phyloP scores from a whole-genome alignment of 2,797 vertebrate genomes.

The Mormyrus hasselquistii region DNA sequence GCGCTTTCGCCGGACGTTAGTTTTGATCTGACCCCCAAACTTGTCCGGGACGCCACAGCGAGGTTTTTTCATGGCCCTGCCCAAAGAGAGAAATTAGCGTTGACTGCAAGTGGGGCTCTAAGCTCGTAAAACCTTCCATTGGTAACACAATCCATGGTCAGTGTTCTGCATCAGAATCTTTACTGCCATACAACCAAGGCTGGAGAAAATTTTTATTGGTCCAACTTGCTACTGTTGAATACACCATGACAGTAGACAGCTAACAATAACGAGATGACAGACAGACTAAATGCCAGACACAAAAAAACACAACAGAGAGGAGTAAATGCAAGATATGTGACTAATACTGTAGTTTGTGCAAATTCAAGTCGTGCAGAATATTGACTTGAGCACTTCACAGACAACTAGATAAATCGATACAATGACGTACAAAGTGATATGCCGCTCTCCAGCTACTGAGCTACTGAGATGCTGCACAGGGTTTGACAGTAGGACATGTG shows the following conservation, averaged over 20 bases:
- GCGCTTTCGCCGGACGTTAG: conserved; percentile 80
- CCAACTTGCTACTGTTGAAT: background rate
- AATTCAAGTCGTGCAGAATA: background rate
- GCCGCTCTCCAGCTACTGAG: background rate
- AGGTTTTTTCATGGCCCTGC: conserved; percentile 84
- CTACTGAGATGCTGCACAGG: background rate
- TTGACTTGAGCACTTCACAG: background rate
- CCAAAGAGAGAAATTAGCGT: background rate
- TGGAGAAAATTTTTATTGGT: background rate
- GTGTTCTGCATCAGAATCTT: background rate
- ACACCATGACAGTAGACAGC: background rate
- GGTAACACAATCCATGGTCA: background rate
- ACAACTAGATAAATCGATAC: background rate
- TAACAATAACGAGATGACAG: background rate
- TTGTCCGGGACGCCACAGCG: conserved; percentile 89
- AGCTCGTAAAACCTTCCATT: background rate
- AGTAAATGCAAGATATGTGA: background rate
- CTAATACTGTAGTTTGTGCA: background rate
- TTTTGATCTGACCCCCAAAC: conserved; percentile 80
- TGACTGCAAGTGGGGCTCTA: background rate
- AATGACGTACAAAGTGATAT: background rate
- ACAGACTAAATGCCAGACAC: background rate
- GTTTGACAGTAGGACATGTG: background rate
- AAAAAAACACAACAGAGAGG: background rate
- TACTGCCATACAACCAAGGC: background rate